Evolutionary conservation across 1,140 invertebrate genomes (phyloP).

Genomic region (Ceratina calcarata): DNA sequence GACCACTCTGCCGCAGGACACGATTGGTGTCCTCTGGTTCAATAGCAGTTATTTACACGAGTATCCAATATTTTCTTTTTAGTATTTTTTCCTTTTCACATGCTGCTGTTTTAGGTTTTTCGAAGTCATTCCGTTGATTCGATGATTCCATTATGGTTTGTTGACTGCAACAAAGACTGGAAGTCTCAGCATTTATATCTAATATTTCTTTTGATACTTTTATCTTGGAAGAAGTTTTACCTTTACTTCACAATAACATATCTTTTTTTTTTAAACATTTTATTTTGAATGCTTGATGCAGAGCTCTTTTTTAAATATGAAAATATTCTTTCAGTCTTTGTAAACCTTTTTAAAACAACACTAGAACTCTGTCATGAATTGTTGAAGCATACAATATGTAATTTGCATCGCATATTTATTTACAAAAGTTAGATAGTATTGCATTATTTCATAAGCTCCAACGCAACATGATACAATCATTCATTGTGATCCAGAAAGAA

Average conservation of each 20-base stretch:
- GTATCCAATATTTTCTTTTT: neutral
- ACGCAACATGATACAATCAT: neutral
- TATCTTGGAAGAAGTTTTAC: neutral
- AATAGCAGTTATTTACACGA: neutral
- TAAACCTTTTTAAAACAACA: neutral
- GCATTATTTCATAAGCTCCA: neutral
- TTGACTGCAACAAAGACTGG: constrained; percentile 4
- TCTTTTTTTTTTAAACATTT: neutral
- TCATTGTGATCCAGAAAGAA: constrained; percentile 53
- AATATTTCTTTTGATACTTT: neutral
- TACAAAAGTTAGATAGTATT: neutral
- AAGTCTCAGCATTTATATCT: neutral
- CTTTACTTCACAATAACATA: neutral
- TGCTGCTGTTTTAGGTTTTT: neutral
- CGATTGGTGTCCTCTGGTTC: neutral
- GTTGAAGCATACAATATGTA: neutral
- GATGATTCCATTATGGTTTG: constrained; percentile 16
- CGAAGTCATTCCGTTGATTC: constrained; percentile 37
- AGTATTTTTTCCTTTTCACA: neutral
- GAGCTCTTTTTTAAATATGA: neutral
- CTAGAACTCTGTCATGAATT: neutral
- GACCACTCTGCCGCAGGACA: neutral
- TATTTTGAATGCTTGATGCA: neutral
- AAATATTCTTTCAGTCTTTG: constrained; percentile 3
- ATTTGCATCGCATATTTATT: constrained; percentile 27